Percentiles rank a stretch among this genome's conserved stretches.
phyloP scores from a whole-genome alignment of 1,140 invertebrate species.

The Monochamus saltuarius region DNA sequence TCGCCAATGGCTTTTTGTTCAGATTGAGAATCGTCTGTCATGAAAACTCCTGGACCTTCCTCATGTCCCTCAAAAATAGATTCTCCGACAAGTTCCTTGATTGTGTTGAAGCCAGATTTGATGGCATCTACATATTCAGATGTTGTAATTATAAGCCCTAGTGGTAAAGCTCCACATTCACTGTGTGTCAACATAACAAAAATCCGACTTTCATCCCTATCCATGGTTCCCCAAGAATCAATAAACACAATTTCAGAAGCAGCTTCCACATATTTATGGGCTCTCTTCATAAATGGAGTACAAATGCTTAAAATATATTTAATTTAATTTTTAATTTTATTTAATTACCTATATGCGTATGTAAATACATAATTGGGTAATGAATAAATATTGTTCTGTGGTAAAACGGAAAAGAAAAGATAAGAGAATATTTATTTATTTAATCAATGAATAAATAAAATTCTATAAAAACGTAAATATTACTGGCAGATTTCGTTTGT shows the following conservation, averaged over 20 bases:
- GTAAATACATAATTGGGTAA: too few species aligned
- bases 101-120: not conserved
- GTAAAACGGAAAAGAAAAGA: too few species aligned
- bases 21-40: slow-evolving; percentile 4
- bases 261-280: not conserved
- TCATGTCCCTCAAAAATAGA: slow-evolving; percentile 3
- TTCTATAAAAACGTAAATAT: too few species aligned
- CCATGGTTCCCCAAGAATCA: not conserved
- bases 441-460: too few species aligned
- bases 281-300: not conserved
- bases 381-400: too few species aligned
- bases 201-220: not conserved
- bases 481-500: too few species aligned
- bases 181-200: not conserved
- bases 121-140: not conserved
- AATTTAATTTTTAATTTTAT: too few species aligned
- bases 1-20: slow-evolving; percentile 7
- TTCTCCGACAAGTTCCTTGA: slow-evolving; percentile 1
- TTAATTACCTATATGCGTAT: too few species aligned
- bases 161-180: slow-evolving; percentile 5
- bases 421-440: too few species aligned
- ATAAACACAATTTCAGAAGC: not conserved
- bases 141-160: slow-evolving; percentile 10
- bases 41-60: slow-evolving; percentile 6
- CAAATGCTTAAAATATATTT: slow-evolving; percentile 1